phyloP scores from a whole-genome alignment of 1,140 invertebrate species.

The Achroia grisella region DNA sequence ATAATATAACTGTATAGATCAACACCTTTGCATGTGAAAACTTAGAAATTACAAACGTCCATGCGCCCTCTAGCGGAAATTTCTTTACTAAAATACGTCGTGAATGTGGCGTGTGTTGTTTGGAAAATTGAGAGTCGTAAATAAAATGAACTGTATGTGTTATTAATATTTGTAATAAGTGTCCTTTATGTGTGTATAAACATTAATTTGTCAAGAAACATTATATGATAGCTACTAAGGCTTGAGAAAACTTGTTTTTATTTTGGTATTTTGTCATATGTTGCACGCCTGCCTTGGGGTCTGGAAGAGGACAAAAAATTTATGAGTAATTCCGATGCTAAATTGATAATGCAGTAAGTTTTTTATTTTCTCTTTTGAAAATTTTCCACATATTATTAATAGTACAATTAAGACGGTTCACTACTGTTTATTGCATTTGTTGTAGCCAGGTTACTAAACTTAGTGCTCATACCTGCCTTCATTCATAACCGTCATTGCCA shows the following conservation, averaged over 20 bases:
- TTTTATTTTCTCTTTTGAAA: slow-evolving; percentile 27
- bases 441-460: slow-evolving; percentile 42
- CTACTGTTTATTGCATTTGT: slow-evolving; percentile 24
- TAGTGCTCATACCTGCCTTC: slow-evolving; percentile 23
- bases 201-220: slow-evolving; percentile 29
- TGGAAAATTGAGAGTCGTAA: slow-evolving; percentile 70
- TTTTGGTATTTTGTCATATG: slow-evolving; percentile 68
- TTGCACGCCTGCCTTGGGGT: slow-evolving; percentile 72
- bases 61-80: slow-evolving; percentile 54
- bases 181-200: slow-evolving; percentile 43
- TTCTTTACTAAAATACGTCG: slow-evolving; percentile 63
- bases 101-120: slow-evolving; percentile 75
- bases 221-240: slow-evolving; percentile 34
- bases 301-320: slow-evolving; percentile 72
- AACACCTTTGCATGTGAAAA: not conserved
- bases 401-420: slow-evolving; percentile 1
- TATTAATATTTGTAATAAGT: slow-evolving; percentile 48
- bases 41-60: no score
- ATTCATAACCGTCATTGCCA: slow-evolving; percentile 18
- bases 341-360: slow-evolving; percentile 72
- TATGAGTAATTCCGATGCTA: slow-evolving; percentile 67
- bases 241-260: slow-evolving; percentile 37
- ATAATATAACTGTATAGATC: not conserved
- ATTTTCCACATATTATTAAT: not conserved
- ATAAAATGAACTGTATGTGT: slow-evolving; percentile 63